Base-by-base conservation (phyloP, 2,888 invertebrate species). In the Clivina fossor region DNA sequence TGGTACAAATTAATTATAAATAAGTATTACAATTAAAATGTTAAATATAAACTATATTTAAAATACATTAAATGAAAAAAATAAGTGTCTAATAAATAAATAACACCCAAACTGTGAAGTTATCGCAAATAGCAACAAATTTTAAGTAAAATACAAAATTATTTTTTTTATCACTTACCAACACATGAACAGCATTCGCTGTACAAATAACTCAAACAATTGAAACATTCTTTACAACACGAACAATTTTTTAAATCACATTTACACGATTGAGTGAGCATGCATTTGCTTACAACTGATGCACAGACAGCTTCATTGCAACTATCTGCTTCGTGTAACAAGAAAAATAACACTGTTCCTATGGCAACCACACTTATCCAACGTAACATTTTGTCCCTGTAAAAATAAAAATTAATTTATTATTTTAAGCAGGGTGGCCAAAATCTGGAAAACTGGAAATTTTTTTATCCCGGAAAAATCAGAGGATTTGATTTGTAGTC, bases 131-230 rank as follows among this genome's bases (percentile, higher is more conserved):
- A n/a, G n/a, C n/a, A n/a, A n/a, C n/a, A n/a, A n/a, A n/a, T n/a
- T 37, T 11, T 37, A 37, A 9, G 9, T 8, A 9, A 37, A 37
- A 8, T 11, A n/a, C 11, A 7, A 11, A n/a, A 28, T n/a, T n/a
- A n/a, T n/a, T n/a, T n/a, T n/a, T n/a, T n/a, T n/a, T 16, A 38
- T 5, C 44, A 77, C 91, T 85, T 77, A 96, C 97, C 96, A 65
- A 97, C 93, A 79, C 96, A 97, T 50, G 94, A 93, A 71, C 97
- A 97, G 75, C 97, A 97, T 74, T 96, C 94, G 62, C 85, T 86
- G 74, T 93, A 96, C 46, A 94, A 80, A 66, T 88, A 86, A 63
- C 88, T 89, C 56, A 97, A 80, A 69, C 97, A 97, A 68, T 84
- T 88, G 65, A 87, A 88, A 69, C 97, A 97, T 70, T 95, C 93